Evolutionary conservation across 2,113 vertebrate genomes (phyloP).

Genomic region (Scopus umbretta): DNA sequence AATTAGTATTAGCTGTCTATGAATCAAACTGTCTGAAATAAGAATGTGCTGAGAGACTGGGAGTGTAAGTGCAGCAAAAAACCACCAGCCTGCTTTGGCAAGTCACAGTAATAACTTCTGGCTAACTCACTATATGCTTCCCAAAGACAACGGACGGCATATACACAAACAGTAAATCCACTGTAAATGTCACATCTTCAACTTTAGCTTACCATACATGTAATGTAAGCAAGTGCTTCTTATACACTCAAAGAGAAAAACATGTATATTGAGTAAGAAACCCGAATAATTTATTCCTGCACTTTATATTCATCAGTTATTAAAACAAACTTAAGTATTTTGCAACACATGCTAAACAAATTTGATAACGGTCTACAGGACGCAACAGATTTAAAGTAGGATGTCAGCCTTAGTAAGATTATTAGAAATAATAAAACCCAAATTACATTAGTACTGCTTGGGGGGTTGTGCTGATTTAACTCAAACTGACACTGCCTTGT

Average conservation of each 20-base stretch:
- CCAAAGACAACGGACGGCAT: not conserved
- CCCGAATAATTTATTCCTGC: not conserved
- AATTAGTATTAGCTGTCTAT: not conserved
- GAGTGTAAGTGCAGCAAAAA: not conserved
- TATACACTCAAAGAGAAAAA: not conserved
- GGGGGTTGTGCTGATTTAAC: not conserved
- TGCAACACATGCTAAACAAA: fast-evolving
- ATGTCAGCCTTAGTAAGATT: too few species aligned
- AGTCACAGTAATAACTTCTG: not conserved
- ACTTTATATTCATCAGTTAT: not conserved
- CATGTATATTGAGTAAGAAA: not conserved
- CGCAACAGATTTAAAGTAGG: not conserved
- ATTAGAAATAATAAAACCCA: too few species aligned
- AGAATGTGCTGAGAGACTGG: not conserved
- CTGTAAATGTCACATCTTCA: not conserved
- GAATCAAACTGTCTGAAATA: not conserved
- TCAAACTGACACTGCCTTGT: not conserved
- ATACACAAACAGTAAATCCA: not conserved
- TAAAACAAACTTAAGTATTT: not conserved
- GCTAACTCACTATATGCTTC: not conserved
- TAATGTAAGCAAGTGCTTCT: not conserved
- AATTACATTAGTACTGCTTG: not conserved
- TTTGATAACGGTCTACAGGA: not conserved
- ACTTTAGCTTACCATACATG: not conserved
- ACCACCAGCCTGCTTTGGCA: not conserved